Evolutionary conservation across 2,888 invertebrate species (phyloP).

Genomic region (Lasioglossum marginatum): DNA sequence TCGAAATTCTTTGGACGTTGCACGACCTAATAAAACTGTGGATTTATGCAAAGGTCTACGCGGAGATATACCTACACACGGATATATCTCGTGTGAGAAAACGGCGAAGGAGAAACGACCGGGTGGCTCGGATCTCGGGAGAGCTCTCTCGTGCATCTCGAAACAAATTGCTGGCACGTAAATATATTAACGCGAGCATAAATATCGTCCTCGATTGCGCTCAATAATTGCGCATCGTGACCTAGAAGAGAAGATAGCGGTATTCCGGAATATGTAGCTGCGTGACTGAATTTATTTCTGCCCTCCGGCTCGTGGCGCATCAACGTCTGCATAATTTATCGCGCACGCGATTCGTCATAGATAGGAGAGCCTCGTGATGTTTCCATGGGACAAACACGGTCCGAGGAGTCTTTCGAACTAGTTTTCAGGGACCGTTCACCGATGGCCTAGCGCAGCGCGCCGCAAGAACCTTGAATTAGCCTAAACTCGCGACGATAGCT

Average conservation of each 20-base stretch:
- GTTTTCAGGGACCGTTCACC: not conserved
- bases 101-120: not conserved
- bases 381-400: not conserved
- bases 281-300: slow-evolving; percentile 39
- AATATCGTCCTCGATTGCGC: slow-evolving; percentile 28
- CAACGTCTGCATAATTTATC: slow-evolving; percentile 10
- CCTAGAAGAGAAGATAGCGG: slow-evolving; percentile 28
- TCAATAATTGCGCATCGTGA: slow-evolving; percentile 51
- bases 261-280: not conserved
- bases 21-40: no score
- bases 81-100: not conserved
- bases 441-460: not conserved
- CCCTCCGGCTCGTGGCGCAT: not conserved
- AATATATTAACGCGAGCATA: slow-evolving; percentile 13
- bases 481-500: not conserved
- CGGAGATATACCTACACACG: no score
- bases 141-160: not conserved
- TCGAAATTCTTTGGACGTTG: no score
- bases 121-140: not conserved
- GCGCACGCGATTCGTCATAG: slow-evolving; percentile 1
- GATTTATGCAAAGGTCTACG: no score
- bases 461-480: not conserved
- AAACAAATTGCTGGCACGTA: slow-evolving; percentile 9
- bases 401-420: not conserved
- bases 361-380: not conserved